A percentile compares a stretch with the other conserved stretches of the same genome.
These are phyloP conservation scores for Nectonema munidae DNA, from an alignment of 2,888 invertebrate genomes.

Conservation along the genomic window DNA sequence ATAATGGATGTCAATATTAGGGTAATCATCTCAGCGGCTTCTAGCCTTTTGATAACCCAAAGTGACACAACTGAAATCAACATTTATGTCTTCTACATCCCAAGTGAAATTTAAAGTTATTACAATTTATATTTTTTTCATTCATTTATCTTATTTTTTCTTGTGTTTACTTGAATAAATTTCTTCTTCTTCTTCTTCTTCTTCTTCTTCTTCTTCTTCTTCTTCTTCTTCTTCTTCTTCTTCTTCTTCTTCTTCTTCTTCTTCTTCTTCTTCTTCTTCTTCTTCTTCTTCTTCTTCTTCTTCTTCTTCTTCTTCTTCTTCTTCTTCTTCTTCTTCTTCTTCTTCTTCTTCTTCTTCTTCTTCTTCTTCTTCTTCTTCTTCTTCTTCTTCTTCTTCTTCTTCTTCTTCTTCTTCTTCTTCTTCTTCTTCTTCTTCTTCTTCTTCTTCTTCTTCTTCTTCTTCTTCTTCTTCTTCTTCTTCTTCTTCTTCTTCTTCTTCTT, in stretches of 20 bases:
- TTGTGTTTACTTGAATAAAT: too few species aligned
- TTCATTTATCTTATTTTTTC: too few species aligned
- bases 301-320: slow-evolving; percentile 5
- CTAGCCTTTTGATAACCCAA: too few species aligned
- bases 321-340: slow-evolving; percentile 5
- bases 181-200: slow-evolving; percentile 5
- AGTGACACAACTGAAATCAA: too few species aligned
- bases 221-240: slow-evolving; percentile 5
- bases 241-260: slow-evolving; percentile 5
- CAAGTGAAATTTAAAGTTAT: too few species aligned
- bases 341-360: slow-evolving; percentile 5
- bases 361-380: slow-evolving; percentile 5
- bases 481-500: slow-evolving; percentile 5
- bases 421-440: slow-evolving; percentile 5
- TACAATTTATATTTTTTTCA: too few species aligned
- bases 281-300: slow-evolving; percentile 5
- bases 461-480: slow-evolving; percentile 5
- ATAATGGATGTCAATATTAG: too few species aligned
- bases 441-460: slow-evolving; percentile 5
- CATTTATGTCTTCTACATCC: too few species aligned
- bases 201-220: slow-evolving; percentile 5
- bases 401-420: slow-evolving; percentile 5
- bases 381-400: slow-evolving; percentile 5
- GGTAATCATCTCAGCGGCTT: too few species aligned
- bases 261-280: slow-evolving; percentile 5